A percentile compares a stretch with the other conserved stretches of the same genome.
Evolutionary conservation across 35 echinoderm and acorn worm genomes (phyloP).

Genomic region (Amphiura filiformis): DNA sequence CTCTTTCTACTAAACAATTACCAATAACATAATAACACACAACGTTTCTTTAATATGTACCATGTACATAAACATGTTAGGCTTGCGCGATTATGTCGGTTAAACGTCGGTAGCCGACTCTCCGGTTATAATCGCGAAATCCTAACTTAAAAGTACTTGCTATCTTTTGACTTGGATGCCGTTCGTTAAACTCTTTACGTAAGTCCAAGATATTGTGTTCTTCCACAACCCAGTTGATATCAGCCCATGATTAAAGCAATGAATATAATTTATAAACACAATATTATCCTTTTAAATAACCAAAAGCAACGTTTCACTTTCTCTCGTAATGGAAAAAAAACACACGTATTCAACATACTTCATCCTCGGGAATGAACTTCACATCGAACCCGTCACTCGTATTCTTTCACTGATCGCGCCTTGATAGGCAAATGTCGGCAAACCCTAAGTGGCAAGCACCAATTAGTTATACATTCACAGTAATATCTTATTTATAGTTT

Average conservation of each 20-base stretch:
- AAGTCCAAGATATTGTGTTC: neutral
- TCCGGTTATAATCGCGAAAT: neutral
- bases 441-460: neutral
- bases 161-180: neutral
- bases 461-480: neutral
- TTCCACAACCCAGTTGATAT: neutral
- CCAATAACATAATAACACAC: constrained; percentile 1
- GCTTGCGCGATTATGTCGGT: too few species aligned
- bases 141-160: neutral
- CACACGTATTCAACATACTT: too few species aligned
- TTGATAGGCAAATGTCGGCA: neutral
- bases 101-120: neutral
- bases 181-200: neutral
- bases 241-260: neutral
- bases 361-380: too few species aligned
- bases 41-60: neutral
- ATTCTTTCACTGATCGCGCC: too few species aligned
- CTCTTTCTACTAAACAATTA: neutral
- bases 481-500: too few species aligned
- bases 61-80: constrained; percentile 1
- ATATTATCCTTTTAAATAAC: too few species aligned
- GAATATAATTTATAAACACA: too few species aligned
- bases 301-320: neutral
- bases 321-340: too few species aligned
- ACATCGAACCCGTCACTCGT: too few species aligned